Conservation (phyloP, 2,113 vertebrate species). For the Amphiprion percula region DNA sequence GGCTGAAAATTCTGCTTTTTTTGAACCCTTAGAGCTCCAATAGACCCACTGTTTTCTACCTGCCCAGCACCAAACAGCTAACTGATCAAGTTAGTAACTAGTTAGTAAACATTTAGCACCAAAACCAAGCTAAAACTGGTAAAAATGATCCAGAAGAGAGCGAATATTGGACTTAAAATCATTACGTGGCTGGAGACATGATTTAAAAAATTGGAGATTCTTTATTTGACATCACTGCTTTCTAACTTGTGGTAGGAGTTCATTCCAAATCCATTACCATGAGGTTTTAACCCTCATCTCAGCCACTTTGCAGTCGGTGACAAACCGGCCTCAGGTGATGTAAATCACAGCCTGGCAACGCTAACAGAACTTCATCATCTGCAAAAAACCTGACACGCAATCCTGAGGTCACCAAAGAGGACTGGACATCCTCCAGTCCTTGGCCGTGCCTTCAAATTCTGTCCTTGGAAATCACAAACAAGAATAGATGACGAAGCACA, state of each 20-base stretch:
- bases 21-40: no score
- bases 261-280: background rate
- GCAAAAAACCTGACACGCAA: constrained; percentile 14
- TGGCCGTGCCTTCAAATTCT: constrained; percentile 21
- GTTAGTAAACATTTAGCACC: no score
- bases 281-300: constrained; percentile 2
- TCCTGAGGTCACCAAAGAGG: constrained; percentile 4
- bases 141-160: no score
- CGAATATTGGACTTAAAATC: no score
- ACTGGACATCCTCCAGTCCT: constrained; percentile 10
- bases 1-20: no score
- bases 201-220: no score
- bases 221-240: background rate
- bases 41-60: no score
- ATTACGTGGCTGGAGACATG: no score
- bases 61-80: no score
- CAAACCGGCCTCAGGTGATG: constrained; percentile 5
- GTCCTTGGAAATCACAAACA: constrained; percentile 28
- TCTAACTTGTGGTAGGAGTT: background rate
- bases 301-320: background rate
- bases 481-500: constrained; percentile 26
- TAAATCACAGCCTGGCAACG: constrained; percentile 11
- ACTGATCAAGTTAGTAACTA: no score
- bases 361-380: constrained; percentile 9
- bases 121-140: no score